Base-by-base conservation (phyloP, 2,113 vertebrate species). In the Hymenochirus boettgeri region DNA sequence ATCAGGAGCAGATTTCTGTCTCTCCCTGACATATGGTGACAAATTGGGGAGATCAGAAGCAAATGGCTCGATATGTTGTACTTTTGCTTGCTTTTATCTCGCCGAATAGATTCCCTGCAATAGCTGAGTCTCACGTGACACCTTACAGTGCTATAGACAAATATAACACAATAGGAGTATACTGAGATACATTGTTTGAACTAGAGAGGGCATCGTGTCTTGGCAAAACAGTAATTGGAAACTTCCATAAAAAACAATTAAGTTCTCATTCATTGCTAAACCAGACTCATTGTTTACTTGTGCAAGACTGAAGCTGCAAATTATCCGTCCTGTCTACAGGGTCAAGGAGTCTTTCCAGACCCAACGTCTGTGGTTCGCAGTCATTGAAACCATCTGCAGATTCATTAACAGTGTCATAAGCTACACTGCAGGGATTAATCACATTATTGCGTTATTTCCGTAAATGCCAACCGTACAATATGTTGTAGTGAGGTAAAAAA, bases 191-290 rank as follows among this genome's bases (percentile, higher is more conserved):
- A 45, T 39, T 53, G 51, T 46, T 42, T 64, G 48, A 54, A 55
- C 51, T 31, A 46, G 35, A 64, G 39, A n/a, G 21, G 51, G 39
- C 33, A 37, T 31, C 51, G 45, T 64, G 50, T 64, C 33, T 23
- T 54, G 13, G 7, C 33, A 26, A 39, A 26, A 19, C 51, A 53
- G 51, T 39, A 48, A 62, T 37, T 26, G 48, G 39, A 47, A 42
- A 46, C 23, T 13, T n/a, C 29, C 11, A 19, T 18, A 42, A 48
- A 48, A 29, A 46, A 48, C 37, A 35, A 35, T 35, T 35, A 35
- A 5, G 33, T 35, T 35, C 17, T 17, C 42, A 48, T 29, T 47
- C 47, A n/a, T 61, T 47, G 25, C 26, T 29, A 60, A 42, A 21
- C 39, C 15, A 22, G 17, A 17, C n/a, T n/a, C n/a, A n/a, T n/a